A percentile compares a stretch with the other conserved stretches of the same genome.
phyloP scores from a whole-genome alignment of 2,113 vertebrate species.

The Macaca mulatta region DNA sequence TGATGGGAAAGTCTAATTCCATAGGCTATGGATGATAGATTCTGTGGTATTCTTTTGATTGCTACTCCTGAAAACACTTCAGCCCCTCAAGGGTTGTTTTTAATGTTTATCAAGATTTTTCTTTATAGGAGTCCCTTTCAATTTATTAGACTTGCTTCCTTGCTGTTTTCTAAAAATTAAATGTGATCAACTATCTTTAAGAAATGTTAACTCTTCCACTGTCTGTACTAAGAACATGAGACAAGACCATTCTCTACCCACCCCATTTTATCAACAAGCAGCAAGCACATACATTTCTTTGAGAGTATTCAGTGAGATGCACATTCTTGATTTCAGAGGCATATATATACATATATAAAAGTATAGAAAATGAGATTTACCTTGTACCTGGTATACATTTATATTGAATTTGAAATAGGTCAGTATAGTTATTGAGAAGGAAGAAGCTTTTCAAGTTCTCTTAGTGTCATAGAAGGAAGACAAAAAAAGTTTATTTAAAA shows the following conservation, averaged over 20 bases:
- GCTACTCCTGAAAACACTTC: neutral
- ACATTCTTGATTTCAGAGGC: neutral
- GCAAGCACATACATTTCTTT: neutral
- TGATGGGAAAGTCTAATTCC: neutral
- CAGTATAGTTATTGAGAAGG: neutral
- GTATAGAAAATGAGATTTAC: neutral
- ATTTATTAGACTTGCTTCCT: neutral
- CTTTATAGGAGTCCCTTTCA: neutral
- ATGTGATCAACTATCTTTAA: neutral
- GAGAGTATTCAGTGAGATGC: neutral
- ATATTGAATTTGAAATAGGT: constrained; percentile 15
- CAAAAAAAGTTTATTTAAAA: neutral
- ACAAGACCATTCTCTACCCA: neutral
- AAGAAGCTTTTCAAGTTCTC: neutral
- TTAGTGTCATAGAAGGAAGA: neutral
- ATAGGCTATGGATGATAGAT: neutral
- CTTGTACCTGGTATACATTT: neutral
- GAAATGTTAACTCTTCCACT: neutral
- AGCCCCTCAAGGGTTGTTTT: neutral
- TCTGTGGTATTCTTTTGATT: neutral
- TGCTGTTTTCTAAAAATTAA: neutral
- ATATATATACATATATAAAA: neutral
- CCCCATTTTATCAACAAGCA: neutral
- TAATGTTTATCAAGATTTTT: neutral
- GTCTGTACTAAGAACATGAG: neutral